Evolutionary conservation across 2,888 invertebrate species (phyloP), one percentile per base, ranked within the genome.

Genomic region (Scaptodrosophila latifasciaeformis): DNA sequence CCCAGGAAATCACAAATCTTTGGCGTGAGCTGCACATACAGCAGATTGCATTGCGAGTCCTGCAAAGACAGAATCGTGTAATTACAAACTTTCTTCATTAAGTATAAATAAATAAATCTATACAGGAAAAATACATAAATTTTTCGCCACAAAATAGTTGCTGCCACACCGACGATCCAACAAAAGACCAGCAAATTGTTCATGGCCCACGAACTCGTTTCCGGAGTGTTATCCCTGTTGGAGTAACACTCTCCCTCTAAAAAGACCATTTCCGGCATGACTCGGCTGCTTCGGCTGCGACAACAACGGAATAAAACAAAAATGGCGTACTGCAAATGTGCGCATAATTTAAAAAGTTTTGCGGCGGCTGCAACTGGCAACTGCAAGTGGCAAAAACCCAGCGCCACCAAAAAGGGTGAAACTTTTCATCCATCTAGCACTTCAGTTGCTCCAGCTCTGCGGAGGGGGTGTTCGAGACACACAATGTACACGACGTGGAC

Each of bases 1-100:
- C 85, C 82, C 47, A 86, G 67, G 46, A 86, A 84, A 24, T 72
- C 67, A 54, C 86, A 86, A 64, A 86, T 84, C 65, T 80, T 83
- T 15, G 86, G 82, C 27, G 85, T 84, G 34, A 75, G 80, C 57
- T 85, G 86, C 40, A 76, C 82, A 57, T 84, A 77, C 45, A 86
- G 68, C 59, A 86, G 69, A 67, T 81, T 82, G 62, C 86, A 85
- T 59, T 81, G 69, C 29, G 69, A 62, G 48, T 62, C 70, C 85
- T 84, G 64, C 37, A 65, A 52, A 49, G 39, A 42, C 53, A 40
- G 17, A 56, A 19, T n/a, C n/a, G n/a, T n/a, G n/a, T n/a, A n/a
- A n/a, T n/a, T n/a, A n/a, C 34, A 34, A 34, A 34, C 34, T 13
- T 34, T 12, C 34, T 15, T n/a, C 13, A 34, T 12, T 13, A 34